Conservation (phyloP, 2,797 vertebrate genomes). For the Cuculus canorus region DNA sequence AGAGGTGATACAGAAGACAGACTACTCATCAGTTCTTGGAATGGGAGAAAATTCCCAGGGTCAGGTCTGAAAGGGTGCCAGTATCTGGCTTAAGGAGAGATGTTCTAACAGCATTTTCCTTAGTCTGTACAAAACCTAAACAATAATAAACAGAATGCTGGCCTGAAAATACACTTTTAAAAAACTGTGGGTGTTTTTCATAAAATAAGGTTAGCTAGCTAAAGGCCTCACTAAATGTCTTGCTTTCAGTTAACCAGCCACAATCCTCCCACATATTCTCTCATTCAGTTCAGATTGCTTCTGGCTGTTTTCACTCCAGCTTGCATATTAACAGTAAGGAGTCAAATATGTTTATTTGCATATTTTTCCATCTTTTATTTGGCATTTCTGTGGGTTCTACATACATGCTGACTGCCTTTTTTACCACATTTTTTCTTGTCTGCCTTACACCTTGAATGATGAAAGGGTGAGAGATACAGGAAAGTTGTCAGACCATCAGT, state of each 20-base stretch:
- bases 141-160: background rate
- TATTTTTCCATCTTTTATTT: background rate
- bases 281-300: background rate
- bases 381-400: background rate
- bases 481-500: background rate
- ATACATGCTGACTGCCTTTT: background rate
- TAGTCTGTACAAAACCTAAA: background rate
- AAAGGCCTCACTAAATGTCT: background rate
- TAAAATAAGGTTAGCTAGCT: background rate
- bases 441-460: background rate
- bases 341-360: background rate
- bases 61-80: background rate
- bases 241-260: background rate
- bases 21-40: background rate
- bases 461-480: background rate
- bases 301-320: background rate
- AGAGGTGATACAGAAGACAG: background rate
- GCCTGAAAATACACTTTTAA: background rate
- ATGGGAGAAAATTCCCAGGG: background rate
- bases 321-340: background rate
- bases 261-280: background rate
- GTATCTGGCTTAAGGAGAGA: background rate
- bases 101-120: background rate
- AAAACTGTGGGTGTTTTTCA: background rate
- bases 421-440: background rate